A percentile compares a stretch with the other conserved stretches of the same genome.
These are phyloP conservation scores for Caenorhabditis sp. DNA, from an alignment of 2,888 invertebrate species.

Conservation along the genomic window DNA sequence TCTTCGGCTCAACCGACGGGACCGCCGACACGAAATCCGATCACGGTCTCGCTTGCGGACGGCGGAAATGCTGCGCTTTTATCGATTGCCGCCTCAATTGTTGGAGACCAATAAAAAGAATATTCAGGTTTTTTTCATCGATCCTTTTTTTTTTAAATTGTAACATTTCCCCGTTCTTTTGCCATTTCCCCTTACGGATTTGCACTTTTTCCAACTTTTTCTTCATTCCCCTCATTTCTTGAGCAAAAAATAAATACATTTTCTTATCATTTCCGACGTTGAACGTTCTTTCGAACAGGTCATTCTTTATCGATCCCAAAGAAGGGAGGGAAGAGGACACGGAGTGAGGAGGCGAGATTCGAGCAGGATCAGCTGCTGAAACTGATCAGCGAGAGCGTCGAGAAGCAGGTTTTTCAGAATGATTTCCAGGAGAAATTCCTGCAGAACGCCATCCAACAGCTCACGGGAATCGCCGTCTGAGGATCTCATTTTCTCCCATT, in stretches of 20 bases:
- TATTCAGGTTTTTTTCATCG: no score
- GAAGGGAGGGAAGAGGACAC: no score
- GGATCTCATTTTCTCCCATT: not conserved
- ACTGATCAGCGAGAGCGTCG: slow-evolving; percentile 89
- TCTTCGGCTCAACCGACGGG: not conserved
- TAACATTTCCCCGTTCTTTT: not conserved
- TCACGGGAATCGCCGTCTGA: slow-evolving; percentile 66
- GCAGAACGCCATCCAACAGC: slow-evolving; percentile 74
- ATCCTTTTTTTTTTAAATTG: no score
- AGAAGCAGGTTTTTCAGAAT: slow-evolving; percentile 71
- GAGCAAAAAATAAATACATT: no score
- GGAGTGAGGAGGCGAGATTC: slow-evolving; percentile 88
- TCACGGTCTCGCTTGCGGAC: not conserved
- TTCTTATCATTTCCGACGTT: no score
- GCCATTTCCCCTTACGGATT: no score
- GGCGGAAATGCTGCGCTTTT: not conserved
- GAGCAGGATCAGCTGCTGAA: slow-evolving; percentile 93
- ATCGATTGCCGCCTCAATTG: not conserved
- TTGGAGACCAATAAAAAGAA: no score
- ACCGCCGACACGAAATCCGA: not conserved
- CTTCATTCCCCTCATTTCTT: not conserved
- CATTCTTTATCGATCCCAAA: no score
- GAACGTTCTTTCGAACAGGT: no score
- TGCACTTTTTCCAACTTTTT: no score
- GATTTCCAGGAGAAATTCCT: slow-evolving; percentile 76